Conservation (phyloP, 1,140 invertebrate genomes). For the Oncopeltus fasciatus region DNA sequence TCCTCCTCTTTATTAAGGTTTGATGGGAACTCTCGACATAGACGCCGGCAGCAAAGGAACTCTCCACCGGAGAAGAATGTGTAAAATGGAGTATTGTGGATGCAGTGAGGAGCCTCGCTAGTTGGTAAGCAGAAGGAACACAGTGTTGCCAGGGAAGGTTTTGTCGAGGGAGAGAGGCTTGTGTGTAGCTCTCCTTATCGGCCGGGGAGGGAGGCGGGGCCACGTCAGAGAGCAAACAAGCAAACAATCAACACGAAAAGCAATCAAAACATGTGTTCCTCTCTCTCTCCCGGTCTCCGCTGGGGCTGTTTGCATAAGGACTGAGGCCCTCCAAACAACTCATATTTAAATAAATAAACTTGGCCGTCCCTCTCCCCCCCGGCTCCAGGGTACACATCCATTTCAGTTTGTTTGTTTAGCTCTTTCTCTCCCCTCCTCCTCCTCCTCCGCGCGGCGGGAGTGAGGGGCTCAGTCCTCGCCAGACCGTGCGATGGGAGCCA, state of each 20-base stretch:
- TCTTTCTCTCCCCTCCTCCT: conserved; percentile 10
- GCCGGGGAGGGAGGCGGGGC: not conserved
- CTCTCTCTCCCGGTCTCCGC: too few species aligned
- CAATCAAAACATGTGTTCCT: conserved; percentile 27
- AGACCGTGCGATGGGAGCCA: too few species aligned
- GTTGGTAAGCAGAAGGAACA: too few species aligned
- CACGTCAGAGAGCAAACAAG: conserved; percentile 25
- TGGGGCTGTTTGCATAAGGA: conserved; percentile 19
- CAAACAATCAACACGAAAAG: conserved; percentile 26
- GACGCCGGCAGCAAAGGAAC: too few species aligned
- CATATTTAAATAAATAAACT: conserved; percentile 28
- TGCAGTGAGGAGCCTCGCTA: too few species aligned
- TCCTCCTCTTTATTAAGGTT: too few species aligned
- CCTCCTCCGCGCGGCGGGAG: too few species aligned
- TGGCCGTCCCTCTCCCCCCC: conserved; percentile 13
- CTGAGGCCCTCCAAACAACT: conserved; percentile 23
- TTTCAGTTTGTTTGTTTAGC: conserved; percentile 22
- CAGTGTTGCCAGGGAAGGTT: too few species aligned
- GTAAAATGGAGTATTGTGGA: too few species aligned
- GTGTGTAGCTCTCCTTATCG: conserved; percentile 10
- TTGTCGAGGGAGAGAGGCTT: not conserved
- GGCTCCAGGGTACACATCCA: conserved; percentile 18
- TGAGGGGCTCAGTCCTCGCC: too few species aligned
- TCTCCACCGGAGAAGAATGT: too few species aligned
- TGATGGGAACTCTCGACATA: too few species aligned